Evolutionary conservation across 1,140 invertebrate genomes (phyloP), one percentile per base, ranked within the genome.

Genomic region (Tetragonula clypearis): DNA sequence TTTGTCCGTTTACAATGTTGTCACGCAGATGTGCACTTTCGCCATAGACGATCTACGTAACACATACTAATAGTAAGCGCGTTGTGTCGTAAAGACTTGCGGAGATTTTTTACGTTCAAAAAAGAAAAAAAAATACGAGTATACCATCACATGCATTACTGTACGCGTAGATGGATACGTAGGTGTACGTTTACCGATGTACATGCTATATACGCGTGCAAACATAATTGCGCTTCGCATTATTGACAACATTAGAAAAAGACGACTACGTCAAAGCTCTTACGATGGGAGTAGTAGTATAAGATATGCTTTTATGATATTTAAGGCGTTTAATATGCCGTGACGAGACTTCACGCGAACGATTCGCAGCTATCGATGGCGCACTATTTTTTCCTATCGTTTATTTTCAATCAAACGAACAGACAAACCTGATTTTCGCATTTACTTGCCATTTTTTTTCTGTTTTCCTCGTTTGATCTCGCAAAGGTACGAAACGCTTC

Each of bases 271-370:
- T 79, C 53, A 77, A 87, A 90, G 86, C 65, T 90, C 26, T 79
- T 79, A 88, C 71, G 82, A 86, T 84, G 79, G 71, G 81, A 86
- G 73, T 89, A 91, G 83, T 86, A 86, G 84, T 72, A 60, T 91
- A 91, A 89, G 69, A 55, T 84, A 89, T 85, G 88, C 88, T 91
- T 91, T 69, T 91, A 91, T 81, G 86, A 60, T 91, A 90, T 91
- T 90, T 90, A 91, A 88, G 73, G 74, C 60, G 79, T 55, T 79
- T 65, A 73, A 62, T 79, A 74, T 65, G 65, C 56, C 69, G 62
- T 60, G 68, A 62, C 62, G 41, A 74, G 69, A 76, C 80, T 23
- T 73, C 26, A 84, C 66, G 30, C 80, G 58, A 77, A 87, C 74
- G 79, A 86, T 87, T 90, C 84, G 86, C 62, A 76, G 86, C 69